These are phyloP conservation scores for Bettongia penicillata DNA, from an alignment of 2,113 vertebrate genomes.

Conservation along the genomic window DNA sequence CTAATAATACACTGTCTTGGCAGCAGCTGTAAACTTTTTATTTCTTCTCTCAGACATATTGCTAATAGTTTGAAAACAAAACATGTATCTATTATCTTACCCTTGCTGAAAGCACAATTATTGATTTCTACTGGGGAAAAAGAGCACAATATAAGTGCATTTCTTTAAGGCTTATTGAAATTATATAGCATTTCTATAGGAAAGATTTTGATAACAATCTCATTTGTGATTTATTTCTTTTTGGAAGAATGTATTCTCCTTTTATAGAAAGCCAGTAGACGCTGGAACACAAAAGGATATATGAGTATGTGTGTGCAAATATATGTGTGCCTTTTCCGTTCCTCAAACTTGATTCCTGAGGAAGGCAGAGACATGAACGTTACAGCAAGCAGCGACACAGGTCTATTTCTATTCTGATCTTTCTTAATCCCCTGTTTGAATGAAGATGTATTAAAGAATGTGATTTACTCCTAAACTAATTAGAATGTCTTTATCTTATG, in stretches of 20 bases:
- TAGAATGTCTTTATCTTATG: background rate
- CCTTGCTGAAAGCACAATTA: conserved; percentile 78
- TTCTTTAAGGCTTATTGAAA: conserved; percentile 65
- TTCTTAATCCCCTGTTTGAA: conserved; percentile 22
- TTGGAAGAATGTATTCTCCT: background rate
- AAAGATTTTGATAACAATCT: conserved; percentile 62
- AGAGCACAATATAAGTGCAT: conserved; percentile 67
- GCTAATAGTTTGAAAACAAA: conserved; percentile 73
- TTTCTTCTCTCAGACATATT: conserved; percentile 69
- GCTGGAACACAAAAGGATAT: conserved; percentile 18
- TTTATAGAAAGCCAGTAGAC: conserved; percentile 4
- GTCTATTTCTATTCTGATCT: background rate
- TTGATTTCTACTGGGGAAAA: conserved; percentile 78
- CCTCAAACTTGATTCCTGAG: background rate
- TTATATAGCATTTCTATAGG: conserved; percentile 59
- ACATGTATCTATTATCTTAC: conserved; percentile 75
- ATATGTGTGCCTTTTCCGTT: background rate
- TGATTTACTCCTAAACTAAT: background rate
- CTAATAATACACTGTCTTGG: conserved; percentile 74
- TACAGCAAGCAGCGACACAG: background rate
- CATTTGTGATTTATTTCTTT: conserved; percentile 16
- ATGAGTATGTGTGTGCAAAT: background rate
- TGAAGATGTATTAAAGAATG: background rate
- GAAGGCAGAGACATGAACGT: background rate
- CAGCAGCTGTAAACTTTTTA: conserved; percentile 79